These are phyloP conservation scores for Aleiodes alternator DNA, from an alignment of 2,888 invertebrate genomes.

Conservation along the genomic window DNA sequence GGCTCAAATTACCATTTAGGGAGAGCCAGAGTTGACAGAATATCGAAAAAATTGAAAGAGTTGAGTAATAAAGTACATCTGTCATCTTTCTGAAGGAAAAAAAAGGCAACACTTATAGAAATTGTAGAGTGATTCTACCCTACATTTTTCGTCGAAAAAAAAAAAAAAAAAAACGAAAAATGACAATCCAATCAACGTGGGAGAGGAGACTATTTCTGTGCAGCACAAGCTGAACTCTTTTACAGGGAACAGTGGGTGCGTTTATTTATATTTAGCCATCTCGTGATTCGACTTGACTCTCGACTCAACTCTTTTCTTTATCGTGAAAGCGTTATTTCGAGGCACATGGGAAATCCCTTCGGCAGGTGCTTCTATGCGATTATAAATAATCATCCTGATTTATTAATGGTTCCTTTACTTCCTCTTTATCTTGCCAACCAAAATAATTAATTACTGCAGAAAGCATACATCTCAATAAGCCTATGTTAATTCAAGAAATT, in stretches of 20 bases:
- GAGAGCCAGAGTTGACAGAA: slow-evolving; percentile 32
- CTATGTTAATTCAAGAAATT: too few relatives aligned
- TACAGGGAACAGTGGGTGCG: slow-evolving; percentile 57
- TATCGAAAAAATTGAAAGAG: slow-evolving; percentile 37
- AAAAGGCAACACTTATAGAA: not conserved
- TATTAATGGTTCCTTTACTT: slow-evolving; percentile 6
- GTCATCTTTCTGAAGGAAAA: slow-evolving; percentile 26
- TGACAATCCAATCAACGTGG: slow-evolving; percentile 61
- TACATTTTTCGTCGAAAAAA: not conserved
- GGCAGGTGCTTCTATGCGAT: slow-evolving; percentile 68
- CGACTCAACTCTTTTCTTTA: slow-evolving; percentile 53
- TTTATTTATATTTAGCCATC: slow-evolving; percentile 63
- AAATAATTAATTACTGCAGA: too few relatives aligned
- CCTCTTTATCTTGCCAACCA: not conserved
- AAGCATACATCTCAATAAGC: too few relatives aligned
- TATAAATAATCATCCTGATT: slow-evolving; percentile 67
- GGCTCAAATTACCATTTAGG: slow-evolving; percentile 36
- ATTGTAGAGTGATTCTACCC: too few relatives aligned
- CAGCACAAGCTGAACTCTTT: slow-evolving; percentile 60
- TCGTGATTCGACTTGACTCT: slow-evolving; percentile 48
- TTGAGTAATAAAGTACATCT: slow-evolving; percentile 41
- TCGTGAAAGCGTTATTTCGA: slow-evolving; percentile 63
- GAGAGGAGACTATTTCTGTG: slow-evolving; percentile 68
- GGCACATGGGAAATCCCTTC: slow-evolving; percentile 69
- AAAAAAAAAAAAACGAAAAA: not conserved